Evolutionary conservation across 1,140 invertebrate species (phyloP), one percentile per base, ranked within the genome.

Genomic region (Tetragonula clypearis): DNA sequence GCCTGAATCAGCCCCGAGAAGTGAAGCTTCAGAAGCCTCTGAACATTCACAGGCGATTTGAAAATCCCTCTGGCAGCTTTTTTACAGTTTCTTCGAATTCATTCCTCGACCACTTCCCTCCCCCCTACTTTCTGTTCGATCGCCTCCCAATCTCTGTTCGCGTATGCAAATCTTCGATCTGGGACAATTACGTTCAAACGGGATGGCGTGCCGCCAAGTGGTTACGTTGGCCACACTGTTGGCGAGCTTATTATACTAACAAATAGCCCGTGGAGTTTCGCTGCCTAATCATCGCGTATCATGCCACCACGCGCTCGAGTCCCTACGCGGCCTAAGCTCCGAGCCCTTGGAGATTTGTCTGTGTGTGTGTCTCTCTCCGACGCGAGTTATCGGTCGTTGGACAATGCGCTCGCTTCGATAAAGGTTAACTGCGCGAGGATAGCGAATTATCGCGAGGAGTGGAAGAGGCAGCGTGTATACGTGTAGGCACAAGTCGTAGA

Each of bases 211-310:
- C 92, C 91, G 92, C 82, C 93, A 87, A 93, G 94, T 92, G 94
- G 93, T 94, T 94, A 94, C 90, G 92, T 92, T 93, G 91, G 93
- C 93, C 94, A 93, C 93, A 93, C 93, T 93, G 92, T 94, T 90
- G 92, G 90, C 69, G 87, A 85, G 85, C 89, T 95, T 94, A 95
- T 95, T 95, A 95, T 95, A 95, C 94, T 95, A 94, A 95, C 94
- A 94, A 95, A 95, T 95, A 93, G 94, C 93, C 94, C 92, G 90
- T 91, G 92, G 92, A 94, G 93, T 92, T 90, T 92, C 90, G 85
- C 83, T 87, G 93, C 89, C 94, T 95, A 95, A 95, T 94, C 94
- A 94, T 94, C 93, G 93, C 93, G 91, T 94, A 94, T 95, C 94
- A 93, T 94, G 93, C 92, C 91, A 93, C 92, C 91, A 93, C 89